Evolutionary conservation across 1,140 invertebrate genomes (phyloP).

Genomic region (Drosophila athabasca): DNA sequence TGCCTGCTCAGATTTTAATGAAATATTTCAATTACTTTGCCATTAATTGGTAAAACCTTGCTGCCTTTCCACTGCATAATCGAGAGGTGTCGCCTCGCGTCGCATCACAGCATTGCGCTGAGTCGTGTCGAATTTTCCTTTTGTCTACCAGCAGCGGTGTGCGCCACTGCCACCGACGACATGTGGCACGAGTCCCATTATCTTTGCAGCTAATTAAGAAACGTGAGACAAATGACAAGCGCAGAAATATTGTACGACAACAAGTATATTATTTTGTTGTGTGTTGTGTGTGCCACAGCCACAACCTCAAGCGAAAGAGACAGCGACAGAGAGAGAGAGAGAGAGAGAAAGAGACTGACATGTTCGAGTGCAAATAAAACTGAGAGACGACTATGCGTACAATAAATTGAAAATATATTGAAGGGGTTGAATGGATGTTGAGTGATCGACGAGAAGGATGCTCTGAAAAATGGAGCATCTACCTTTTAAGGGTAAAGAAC

Average conservation of each 20-base stretch:
- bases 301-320: constrained; percentile 32
- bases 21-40: constrained; percentile 78
- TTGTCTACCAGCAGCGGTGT: constrained; percentile 40
- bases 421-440: too few relatives aligned
- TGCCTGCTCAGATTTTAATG: constrained; percentile 54
- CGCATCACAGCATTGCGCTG: constrained; percentile 16
- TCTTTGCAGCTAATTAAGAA: constrained; percentile 76
- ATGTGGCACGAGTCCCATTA: constrained; percentile 70
- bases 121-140: constrained; percentile 34
- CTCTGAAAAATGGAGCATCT: not conserved
- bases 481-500: too few relatives aligned
- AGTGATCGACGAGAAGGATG: not conserved
- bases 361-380: constrained; percentile 25
- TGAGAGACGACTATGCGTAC: constrained; percentile 7
- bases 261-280: not conserved
- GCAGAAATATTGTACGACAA: constrained; percentile 52
- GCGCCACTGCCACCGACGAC: constrained; percentile 7
- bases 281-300: constrained; percentile 24
- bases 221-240: constrained; percentile 80
- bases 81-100: constrained; percentile 43
- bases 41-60: constrained; percentile 63
- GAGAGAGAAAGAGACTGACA: too few relatives aligned
- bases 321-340: not conserved
- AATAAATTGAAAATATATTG: constrained; percentile 15
- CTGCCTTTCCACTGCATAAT: constrained; percentile 47